Conservation (phyloP, 2,113 vertebrate genomes). For the Hydropotes inermis region DNA sequence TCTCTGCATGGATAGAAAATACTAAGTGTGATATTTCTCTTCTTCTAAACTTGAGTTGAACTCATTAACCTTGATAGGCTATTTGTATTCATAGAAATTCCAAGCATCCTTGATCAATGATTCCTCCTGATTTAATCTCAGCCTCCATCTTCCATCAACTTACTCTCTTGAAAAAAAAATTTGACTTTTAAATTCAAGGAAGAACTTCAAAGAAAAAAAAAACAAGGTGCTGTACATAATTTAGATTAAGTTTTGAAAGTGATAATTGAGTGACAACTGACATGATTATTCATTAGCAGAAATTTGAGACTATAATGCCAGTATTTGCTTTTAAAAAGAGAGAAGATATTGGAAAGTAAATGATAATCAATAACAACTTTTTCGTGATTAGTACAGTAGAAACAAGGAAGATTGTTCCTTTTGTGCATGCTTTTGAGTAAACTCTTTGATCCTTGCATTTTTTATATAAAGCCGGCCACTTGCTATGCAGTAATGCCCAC, state of each 20-base stretch:
- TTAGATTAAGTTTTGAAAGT: constrained; percentile 62
- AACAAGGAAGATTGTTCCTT: neutral
- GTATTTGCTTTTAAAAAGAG: neutral
- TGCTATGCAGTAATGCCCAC: neutral
- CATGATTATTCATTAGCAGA: constrained; percentile 48
- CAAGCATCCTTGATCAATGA: constrained; percentile 62
- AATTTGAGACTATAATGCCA: neutral
- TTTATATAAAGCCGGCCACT: neutral
- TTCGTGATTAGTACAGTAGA: neutral
- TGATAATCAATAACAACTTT: neutral
- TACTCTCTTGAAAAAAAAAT: constrained; percentile 59
- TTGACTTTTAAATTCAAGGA: constrained; percentile 70
- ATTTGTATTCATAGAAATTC: constrained; percentile 74
- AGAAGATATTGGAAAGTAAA: neutral
- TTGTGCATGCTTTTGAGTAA: neutral
- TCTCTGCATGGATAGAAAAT: constrained; percentile 54
- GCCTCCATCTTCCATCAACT: constrained; percentile 59
- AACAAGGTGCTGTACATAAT: constrained; percentile 24
- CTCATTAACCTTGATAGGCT: constrained; percentile 77
- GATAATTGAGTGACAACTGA: constrained; percentile 55
- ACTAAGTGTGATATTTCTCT: constrained; percentile 31
- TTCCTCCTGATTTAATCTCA: constrained; percentile 71
- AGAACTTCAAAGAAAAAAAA: constrained; percentile 60
- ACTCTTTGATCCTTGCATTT: neutral
- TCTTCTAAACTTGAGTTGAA: constrained; percentile 66